These are phyloP conservation scores for Procavia capensis DNA, from an alignment of 2,113 vertebrate species.

Conservation along the genomic window DNA sequence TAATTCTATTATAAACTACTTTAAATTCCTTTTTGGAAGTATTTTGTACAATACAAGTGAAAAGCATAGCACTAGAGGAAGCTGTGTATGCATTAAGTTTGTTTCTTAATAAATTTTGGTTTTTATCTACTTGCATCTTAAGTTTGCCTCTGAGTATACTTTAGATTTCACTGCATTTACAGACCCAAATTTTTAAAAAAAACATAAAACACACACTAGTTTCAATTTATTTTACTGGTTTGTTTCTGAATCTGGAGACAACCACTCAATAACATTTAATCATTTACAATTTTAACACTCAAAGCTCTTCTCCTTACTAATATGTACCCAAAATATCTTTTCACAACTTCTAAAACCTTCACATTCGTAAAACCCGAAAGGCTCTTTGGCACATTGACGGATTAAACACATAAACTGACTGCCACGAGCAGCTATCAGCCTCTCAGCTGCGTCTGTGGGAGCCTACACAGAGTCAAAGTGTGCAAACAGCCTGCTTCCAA, in stretches of 20 bases:
- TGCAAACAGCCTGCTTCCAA: neutral
- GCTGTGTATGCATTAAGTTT: neutral
- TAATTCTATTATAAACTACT: neutral
- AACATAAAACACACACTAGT: neutral
- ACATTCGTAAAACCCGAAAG: conserved; percentile 19
- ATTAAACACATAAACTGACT: conserved; percentile 26
- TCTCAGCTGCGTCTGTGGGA: conserved; percentile 7
- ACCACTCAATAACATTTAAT: neutral
- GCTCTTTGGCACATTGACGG: neutral
- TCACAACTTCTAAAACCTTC: conserved; percentile 26
- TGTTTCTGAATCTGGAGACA: conserved; percentile 44
- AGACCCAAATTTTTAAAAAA: conserved; percentile 22
- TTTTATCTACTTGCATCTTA: neutral
- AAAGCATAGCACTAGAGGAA: neutral
- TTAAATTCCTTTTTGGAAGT: neutral
- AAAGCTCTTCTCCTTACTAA: conserved; percentile 12
- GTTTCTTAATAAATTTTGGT: neutral
- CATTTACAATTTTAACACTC: conserved; percentile 18
- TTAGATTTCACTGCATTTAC: neutral
- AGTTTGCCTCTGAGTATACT: neutral
- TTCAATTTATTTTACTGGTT: neutral
- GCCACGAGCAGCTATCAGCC: conserved; percentile 10
- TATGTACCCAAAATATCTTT: neutral
- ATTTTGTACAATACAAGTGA: neutral
- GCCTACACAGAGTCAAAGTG: neutral